Evolutionary conservation across 2,888 invertebrate species (phyloP).

Genomic region (Zeuzera pyrina): DNA sequence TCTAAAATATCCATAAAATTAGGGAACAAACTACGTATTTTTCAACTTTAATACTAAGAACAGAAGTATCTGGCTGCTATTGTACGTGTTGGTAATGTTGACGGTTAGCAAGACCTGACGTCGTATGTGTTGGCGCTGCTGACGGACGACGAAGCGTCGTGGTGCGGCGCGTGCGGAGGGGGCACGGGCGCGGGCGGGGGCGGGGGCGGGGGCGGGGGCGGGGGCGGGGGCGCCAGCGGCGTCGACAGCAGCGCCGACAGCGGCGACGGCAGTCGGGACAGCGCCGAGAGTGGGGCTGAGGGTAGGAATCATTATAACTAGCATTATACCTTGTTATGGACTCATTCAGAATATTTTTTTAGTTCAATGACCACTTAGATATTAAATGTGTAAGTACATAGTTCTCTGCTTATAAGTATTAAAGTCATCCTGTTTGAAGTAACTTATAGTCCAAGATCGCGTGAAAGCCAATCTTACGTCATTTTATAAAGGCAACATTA

Average conservation of each 20-base stretch:
- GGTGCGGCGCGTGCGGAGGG: slow-evolving; percentile 21
- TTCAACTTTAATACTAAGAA: neutral
- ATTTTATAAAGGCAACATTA: too few species aligned
- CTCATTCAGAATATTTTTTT: too few species aligned
- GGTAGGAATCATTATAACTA: too few species aligned
- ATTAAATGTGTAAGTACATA: too few species aligned
- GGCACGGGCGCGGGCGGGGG: slow-evolving; percentile 40
- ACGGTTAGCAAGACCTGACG: slow-evolving; percentile 55
- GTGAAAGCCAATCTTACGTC: too few species aligned
- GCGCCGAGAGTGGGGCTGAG: too few species aligned
- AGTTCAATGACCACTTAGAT: too few species aligned
- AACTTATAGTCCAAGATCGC: too few species aligned
- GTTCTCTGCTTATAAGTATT: too few species aligned
- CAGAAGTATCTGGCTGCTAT: slow-evolving; percentile 30
- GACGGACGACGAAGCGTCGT: slow-evolving; percentile 52
- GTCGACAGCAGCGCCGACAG: neutral
- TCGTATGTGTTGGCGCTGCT: slow-evolving; percentile 54
- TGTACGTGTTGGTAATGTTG: slow-evolving; percentile 51
- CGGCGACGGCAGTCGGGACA: too few species aligned
- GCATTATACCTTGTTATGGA: too few species aligned
- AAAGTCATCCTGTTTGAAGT: too few species aligned
- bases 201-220: slow-evolving; percentile 44
- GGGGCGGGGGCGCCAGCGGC: slow-evolving; percentile 8
- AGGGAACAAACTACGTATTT: neutral
- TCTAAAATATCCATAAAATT: neutral